Base-by-base conservation (phyloP, 2,888 invertebrate genomes). In the Diaprepes abbreviatus region DNA sequence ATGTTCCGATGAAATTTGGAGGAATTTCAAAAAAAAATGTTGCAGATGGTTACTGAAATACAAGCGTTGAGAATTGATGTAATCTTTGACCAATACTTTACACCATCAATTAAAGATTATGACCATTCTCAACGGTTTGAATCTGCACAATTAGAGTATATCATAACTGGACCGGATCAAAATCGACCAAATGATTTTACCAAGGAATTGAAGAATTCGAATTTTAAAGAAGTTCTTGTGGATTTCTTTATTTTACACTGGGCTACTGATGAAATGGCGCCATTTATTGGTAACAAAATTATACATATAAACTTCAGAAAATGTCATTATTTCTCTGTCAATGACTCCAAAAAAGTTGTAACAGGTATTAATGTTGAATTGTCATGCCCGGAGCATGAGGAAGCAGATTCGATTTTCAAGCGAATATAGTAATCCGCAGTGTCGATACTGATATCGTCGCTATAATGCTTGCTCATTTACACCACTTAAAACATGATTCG, bases 161-260 rank as follows among this genome's bases (percentile, higher is more conserved):
- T 31, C 9, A 77, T 79, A 50, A 54, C 74, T 67, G 77, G 72
- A 3, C 74, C 77, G 19, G 76, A 78, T 40, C 80, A 79, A 76
- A 70, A 70, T 45, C 21, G 75, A 65, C 75, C 74, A 31, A 54
- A 36, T 10, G 76, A 79, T 57, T 57, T 57, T 16, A 4, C 31
- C n/a, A 57, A 57, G 16, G 57, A 57, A 12, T 21, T 57, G 21
- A 76, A 73, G 66, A 78, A 75, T 71, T 70, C 55, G 0, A 17
- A 74, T 28, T 79, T 78, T 60, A 78, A 79, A 74, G 50, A 78
- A 66, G 76, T 75, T 59, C 66, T 77, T 2, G 74, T 78, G 7
- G 55, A 75, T 45, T 79, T 78, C 63, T 75, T 71, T 50, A 74
- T 75, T 69, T 48, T 73, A 62, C 75, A 79, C 58, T 79, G 78